Evolutionary conservation across 2,113 vertebrate genomes (phyloP).

Genomic region (Gobiocypris rarus): DNA sequence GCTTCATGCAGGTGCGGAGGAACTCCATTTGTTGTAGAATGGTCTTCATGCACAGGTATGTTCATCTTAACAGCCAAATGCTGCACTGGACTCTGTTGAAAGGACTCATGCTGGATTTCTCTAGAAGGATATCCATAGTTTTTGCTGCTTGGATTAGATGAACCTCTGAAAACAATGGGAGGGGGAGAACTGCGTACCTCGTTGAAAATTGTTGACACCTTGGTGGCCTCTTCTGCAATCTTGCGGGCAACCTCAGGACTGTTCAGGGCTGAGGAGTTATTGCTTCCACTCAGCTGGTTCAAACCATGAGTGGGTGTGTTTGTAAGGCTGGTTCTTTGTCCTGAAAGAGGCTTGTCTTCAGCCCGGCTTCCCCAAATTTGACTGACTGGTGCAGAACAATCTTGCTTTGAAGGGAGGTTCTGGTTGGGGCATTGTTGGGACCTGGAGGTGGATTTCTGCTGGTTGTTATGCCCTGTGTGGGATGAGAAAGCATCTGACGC

Average conservation of each 20-base stretch:
- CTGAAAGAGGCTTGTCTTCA: slow-evolving; percentile 55
- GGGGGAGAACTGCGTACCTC: slow-evolving; percentile 63
- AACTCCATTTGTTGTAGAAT: slow-evolving; percentile 56
- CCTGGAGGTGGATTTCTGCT: slow-evolving; percentile 6
- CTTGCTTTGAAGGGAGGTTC: slow-evolving; percentile 22
- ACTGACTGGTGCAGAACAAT: neutral
- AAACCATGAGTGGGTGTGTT: slow-evolving; percentile 68
- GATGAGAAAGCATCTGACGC: slow-evolving; percentile 61
- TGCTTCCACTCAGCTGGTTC: slow-evolving; percentile 76
- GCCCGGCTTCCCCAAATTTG: slow-evolving; percentile 9
- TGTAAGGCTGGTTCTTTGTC: slow-evolving; percentile 61
- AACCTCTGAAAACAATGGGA: slow-evolving; percentile 62
- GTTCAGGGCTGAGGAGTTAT: slow-evolving; percentile 64
- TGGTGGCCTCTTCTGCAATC: slow-evolving; percentile 69
- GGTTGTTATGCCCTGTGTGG: slow-evolving; percentile 49
- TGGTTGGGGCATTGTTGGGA: slow-evolving; percentile 12
- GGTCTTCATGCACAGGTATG: slow-evolving; percentile 75
- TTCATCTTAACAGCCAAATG: slow-evolving; percentile 72
- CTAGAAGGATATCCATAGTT: slow-evolving; percentile 15
- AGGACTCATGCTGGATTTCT: slow-evolving; percentile 48
- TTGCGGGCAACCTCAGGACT: slow-evolving; percentile 69
- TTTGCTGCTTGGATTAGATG: slow-evolving; percentile 44
- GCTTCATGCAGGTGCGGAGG: slow-evolving; percentile 45
- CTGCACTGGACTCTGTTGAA: slow-evolving; percentile 61
- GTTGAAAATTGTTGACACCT: slow-evolving; percentile 68